Base-by-base conservation (phyloP, 2,113 vertebrate species). In the Corynorhinus townsendii region DNA sequence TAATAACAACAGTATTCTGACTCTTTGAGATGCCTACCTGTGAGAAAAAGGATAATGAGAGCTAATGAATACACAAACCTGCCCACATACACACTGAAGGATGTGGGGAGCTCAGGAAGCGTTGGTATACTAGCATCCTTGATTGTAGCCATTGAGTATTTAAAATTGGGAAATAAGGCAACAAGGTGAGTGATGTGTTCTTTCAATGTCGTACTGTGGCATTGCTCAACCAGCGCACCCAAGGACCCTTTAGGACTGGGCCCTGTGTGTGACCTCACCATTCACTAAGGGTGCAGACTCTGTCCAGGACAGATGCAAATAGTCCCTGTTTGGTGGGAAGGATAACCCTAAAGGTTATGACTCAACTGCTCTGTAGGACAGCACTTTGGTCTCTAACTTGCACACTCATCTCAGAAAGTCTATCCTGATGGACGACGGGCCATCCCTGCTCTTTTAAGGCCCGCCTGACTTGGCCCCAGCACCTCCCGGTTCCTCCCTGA, bases 61-160 rank as follows among this genome's bases (percentile, higher is more conserved):
- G 11, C 6, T 20, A 17, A 1, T 5, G 20, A 45, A 0, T 24
- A 16, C 7, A 0, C 24, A 47, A 30, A 4, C 17, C 14, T 11
- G 11, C 8, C 71, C 49, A 4, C 40, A 7, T 11, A 11, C 86
- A 45, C 30, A 1, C 5, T 0, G 11, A 33, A 26, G 62, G 54
- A 1, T 4, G 33, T 1, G 0, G 1, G n/a, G 20, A 8, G 5
- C 5, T 33, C 47, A 7, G 68, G 59, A 4, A 20, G 6, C 5
- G 2, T 0, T 16, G 16, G 0, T 4, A 2, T 1, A 11, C 66
- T 47, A 40, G 52, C 2, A 0, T 33, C 17, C 47, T 17, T 11
- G 1, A 52, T 45, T 15, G 26, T 4, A 5, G 22, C 11, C 54
- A 38, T 11, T 30, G 38, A 26, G 19, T 43, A 12, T 59, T 86